Percentiles rank a stretch among this genome's conserved stretches.
Evolutionary conservation across 37 sponge, comb jelly and placozoan species (phyloP).

Genomic region (Halisarca cf. caerulea): DNA sequence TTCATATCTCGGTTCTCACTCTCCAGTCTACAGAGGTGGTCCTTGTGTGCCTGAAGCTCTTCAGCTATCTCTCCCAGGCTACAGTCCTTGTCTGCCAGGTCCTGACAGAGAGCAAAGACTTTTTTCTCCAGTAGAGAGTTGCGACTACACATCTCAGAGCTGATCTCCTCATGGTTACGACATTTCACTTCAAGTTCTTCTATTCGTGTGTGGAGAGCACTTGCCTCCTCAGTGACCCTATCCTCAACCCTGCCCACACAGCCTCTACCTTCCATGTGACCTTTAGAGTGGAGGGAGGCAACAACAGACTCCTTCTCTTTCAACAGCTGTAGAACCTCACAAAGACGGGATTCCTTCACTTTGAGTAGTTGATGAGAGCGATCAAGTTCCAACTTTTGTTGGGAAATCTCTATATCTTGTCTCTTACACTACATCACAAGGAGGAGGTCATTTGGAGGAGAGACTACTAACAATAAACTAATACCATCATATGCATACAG

Average conservation of each 20-base stretch:
- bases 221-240: neutral
- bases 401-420: too few species aligned
- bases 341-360: neutral
- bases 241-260: neutral
- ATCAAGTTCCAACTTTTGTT: too few species aligned
- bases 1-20: too few species aligned
- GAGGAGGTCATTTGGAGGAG: too few species aligned
- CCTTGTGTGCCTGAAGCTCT: too few species aligned
- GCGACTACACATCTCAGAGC: neutral
- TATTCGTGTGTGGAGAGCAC: neutral
- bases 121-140: neutral
- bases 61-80: neutral
- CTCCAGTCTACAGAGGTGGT: too few species aligned
- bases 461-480: too few species aligned
- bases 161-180: neutral
- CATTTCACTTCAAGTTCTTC: conserved; percentile 6
- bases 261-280: neutral
- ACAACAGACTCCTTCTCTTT: neutral
- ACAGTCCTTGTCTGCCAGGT: conserved; percentile 16
- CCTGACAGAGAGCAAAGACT: neutral
- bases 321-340: neutral
- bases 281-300: neutral
- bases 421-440: too few species aligned
- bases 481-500: neutral
- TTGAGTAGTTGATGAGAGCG: neutral